Evolutionary conservation across 2,888 invertebrate species (phyloP), one percentile per base, ranked within the genome.

Genomic region (Xestia c-nigrum): DNA sequence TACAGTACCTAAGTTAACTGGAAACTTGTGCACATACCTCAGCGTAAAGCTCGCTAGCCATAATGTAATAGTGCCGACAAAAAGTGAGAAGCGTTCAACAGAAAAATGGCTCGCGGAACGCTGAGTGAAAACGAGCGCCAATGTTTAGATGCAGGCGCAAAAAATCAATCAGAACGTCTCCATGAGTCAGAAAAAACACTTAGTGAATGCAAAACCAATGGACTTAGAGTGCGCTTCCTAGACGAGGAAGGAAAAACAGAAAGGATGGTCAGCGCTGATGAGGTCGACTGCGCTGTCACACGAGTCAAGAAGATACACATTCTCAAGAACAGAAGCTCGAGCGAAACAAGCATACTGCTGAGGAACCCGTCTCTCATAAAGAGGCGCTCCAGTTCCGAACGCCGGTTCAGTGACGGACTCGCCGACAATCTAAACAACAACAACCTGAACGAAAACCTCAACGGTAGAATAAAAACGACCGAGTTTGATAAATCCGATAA

Each of bases 181-280:
- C 94, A 94, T 92, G 95, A 96, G 74, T 84, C 91, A 78, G 96
- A 95, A 90, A 95, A 94, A 91, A 88, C 92, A 73, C 85, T 89
- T 67, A 89, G 85, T 75, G 95, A 95, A 75, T 92, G 91, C 81
- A 95, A 94, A 89, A 81, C 94, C 65, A 94, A 93, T 90, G 94
- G 96, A 85, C 92, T 96, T 69, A 92, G 95, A 91, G 97, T 95
- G 84, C 95, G 96, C 83, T 96, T 96, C 93, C 91, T 95, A 89
- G 95, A 95, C 80, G 96, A 96, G 88, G 97, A 96, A 90, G 97
- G 97, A 31, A 96, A 96, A 87, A 97, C 95, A 19, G 96, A 96
- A 89, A 92, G 96, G 85, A 96, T 93, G 86, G 94, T 96, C 74
- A 96, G 94, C 88, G 91, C 97, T 21, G 96, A 97, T 87, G 95